Conservation (phyloP, 2,113 vertebrate genomes). For the Felis catus region F.catus_Fca126_mat1.0 CM031423.1:36402001-36402500, state of each 20-base stretch:
- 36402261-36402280: not conserved
- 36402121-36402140: conserved; percentile 1
- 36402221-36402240: not conserved
- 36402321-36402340: conserved; percentile 3
- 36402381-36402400: not conserved
- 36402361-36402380: conserved; percentile 44
- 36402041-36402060: not conserved
- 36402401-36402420: conserved; percentile 42
- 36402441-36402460: conserved; percentile 47
- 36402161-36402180: conserved; percentile 10
- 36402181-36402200: not conserved
- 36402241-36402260: conserved; percentile 44
- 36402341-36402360: conserved; percentile 45
- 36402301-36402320: conserved; percentile 7
- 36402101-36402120: not conserved
- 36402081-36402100: not conserved
- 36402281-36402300: conserved; percentile 16
- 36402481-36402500: conserved; percentile 63
- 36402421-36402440: conserved; percentile 38
- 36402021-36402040: not conserved
- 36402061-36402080: conserved; percentile 27
- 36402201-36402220: not conserved
- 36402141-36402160: not conserved
- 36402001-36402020: not conserved
- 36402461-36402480: conserved; percentile 39